Evolutionary conservation across 2,113 vertebrate species (phyloP).

Genomic region (Solea solea): DNA sequence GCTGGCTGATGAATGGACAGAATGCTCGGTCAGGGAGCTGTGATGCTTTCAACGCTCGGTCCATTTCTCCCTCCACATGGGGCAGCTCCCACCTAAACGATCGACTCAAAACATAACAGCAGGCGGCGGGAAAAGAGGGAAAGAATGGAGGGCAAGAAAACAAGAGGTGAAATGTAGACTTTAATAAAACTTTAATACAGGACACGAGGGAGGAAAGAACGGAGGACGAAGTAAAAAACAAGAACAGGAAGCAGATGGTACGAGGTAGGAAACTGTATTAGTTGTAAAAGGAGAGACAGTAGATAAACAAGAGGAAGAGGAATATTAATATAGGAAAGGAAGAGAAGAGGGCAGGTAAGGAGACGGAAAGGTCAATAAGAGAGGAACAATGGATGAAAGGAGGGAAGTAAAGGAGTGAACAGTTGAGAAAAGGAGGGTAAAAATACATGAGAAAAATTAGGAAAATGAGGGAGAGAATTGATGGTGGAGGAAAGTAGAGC

Average conservation of each 20-base stretch:
- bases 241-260: neutral
- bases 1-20: conserved; percentile 38
- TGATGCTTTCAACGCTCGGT: neutral
- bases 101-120: conserved; percentile 36
- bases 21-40: conserved; percentile 42
- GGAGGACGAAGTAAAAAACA: neutral
- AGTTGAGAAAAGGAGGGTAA: too few relatives aligned
- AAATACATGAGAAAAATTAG: too few relatives aligned
- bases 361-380: too few relatives aligned
- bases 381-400: too few relatives aligned
- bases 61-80: conserved; percentile 46
- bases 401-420: too few relatives aligned
- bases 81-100: conserved; percentile 17
- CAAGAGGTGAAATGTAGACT: neutral
- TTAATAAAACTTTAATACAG: neutral
- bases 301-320: too few relatives aligned
- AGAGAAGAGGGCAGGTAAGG: too few relatives aligned
- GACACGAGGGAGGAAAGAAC: neutral
- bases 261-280: too few relatives aligned
- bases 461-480: too few relatives aligned
- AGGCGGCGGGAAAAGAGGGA: neutral
- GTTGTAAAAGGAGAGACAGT: too few relatives aligned
- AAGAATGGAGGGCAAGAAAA: neutral
- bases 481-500: too few relatives aligned
- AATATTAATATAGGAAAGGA: too few relatives aligned